phyloP scores from a whole-genome alignment of 2,888 invertebrate species.

The Oxystoma pomonae region DNA sequence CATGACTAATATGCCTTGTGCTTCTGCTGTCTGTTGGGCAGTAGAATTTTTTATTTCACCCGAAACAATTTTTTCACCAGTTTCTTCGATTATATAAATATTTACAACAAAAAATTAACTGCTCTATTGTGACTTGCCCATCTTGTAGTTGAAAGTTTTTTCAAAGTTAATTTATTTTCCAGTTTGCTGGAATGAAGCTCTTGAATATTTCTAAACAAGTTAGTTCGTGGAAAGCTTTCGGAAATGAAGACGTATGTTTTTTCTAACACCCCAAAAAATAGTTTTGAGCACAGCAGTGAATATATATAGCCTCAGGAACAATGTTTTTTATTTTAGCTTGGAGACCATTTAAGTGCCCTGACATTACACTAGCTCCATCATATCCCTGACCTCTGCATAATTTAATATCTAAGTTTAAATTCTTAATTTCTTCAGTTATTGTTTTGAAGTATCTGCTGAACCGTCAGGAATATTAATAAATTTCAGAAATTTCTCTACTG shows the following conservation, averaged over 20 bases:
- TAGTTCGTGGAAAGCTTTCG: slow-evolving; percentile 9
- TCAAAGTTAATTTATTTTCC: slow-evolving; percentile 4
- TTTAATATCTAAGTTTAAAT: not conserved
- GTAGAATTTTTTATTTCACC: slow-evolving; percentile 8
- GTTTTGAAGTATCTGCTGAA: slow-evolving; percentile 7
- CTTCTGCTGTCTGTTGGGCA: slow-evolving; percentile 2
- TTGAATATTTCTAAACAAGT: slow-evolving; percentile 7
- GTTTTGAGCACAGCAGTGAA: slow-evolving; percentile 12
- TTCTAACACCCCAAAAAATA: slow-evolving; percentile 8
- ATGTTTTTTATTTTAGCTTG: slow-evolving; percentile 8
- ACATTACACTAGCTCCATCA: slow-evolving; percentile 10
- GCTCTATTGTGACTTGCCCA: slow-evolving; percentile 12
- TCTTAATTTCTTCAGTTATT: not conserved
- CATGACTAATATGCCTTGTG: not conserved
- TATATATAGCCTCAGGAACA: slow-evolving; percentile 10
- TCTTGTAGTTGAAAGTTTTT: slow-evolving; percentile 6
- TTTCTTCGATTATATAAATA: not conserved
- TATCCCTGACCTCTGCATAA: slow-evolving; percentile 7
- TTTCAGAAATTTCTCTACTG: slow-evolving; percentile 7
- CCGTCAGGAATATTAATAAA: slow-evolving; percentile 4
- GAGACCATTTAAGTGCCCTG: not conserved
- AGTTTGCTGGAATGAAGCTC: not conserved
- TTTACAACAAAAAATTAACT: slow-evolving; percentile 8
- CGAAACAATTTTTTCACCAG: not conserved
- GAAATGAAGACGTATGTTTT: slow-evolving; percentile 9